These are phyloP conservation scores for Gallinago media DNA, from an alignment of 2,113 vertebrate genomes.

Conservation along the genomic window DNA sequence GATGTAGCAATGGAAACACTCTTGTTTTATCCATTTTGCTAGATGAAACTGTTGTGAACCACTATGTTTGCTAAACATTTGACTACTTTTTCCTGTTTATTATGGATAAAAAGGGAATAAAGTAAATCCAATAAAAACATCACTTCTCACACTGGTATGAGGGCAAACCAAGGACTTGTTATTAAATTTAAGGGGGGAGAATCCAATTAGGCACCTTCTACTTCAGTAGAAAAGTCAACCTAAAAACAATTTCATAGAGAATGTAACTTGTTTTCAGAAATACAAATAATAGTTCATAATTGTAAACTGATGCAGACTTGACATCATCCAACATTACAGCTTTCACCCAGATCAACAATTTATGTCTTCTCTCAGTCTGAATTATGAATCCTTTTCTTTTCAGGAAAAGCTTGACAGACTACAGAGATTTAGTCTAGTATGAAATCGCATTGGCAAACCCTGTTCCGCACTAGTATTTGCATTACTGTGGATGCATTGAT, in stretches of 20 bases:
- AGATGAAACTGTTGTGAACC: conserved; percentile 5
- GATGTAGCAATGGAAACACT: conserved; percentile 51
- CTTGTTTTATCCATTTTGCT: conserved; percentile 45
- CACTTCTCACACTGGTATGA: not conserved
- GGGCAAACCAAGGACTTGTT: not conserved
- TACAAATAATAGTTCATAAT: not conserved
- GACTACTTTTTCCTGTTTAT: not conserved
- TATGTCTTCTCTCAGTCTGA: not conserved
- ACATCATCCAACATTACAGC: not conserved
- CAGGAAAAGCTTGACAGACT: not conserved
- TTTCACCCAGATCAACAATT: not conserved
- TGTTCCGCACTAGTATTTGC: not conserved
- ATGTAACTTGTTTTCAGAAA: not conserved
- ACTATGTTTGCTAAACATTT: not conserved
- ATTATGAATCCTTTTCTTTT: not conserved
- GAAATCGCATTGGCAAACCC: not conserved
- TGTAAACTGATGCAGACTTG: not conserved
- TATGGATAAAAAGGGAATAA: not conserved
- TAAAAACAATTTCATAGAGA: not conserved
- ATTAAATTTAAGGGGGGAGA: not conserved
- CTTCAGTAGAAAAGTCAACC: not conserved
- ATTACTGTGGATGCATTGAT: not conserved
- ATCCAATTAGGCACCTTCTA: not conserved
- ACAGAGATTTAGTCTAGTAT: not conserved
- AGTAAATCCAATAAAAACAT: not conserved